These are phyloP conservation scores for Phocides pigmalion DNA, from an alignment of 1,140 invertebrate genomes.

Conservation along the genomic window DNA sequence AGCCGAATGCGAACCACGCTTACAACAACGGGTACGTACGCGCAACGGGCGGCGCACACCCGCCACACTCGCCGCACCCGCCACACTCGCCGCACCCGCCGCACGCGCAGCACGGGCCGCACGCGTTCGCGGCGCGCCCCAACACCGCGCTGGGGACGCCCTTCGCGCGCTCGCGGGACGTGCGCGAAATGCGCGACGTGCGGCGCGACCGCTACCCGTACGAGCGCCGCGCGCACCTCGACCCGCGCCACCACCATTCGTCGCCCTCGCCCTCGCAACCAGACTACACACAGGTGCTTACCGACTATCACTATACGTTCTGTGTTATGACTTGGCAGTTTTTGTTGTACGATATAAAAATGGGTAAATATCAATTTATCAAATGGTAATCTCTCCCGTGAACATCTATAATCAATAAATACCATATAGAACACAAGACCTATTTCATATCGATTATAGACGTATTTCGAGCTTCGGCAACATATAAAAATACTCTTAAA, in stretches of 20 bases:
- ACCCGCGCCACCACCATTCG: conserved; percentile 45
- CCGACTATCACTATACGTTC: neutral
- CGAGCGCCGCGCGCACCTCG: conserved; percentile 50
- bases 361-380: too few species aligned
- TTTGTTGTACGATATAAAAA: too few species aligned
- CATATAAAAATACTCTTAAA: too few species aligned
- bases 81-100: conserved; percentile 11
- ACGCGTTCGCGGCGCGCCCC: conserved; percentile 37
- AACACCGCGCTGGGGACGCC: conserved; percentile 49
- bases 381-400: too few species aligned
- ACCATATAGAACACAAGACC: too few species aligned
- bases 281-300: conserved; percentile 85
- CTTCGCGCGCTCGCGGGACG: conserved; percentile 39
- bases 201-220: conserved; percentile 56
- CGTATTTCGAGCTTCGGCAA: too few species aligned
- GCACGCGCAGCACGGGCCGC: conserved; percentile 27
- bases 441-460: too few species aligned
- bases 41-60: conserved; percentile 36
- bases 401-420: too few species aligned
- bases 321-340: too few species aligned
- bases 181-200: conserved; percentile 45
- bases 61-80: conserved; percentile 34
- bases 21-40: conserved; percentile 72
- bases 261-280: conserved; percentile 84
- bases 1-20: conserved; percentile 50